These are phyloP conservation scores for Dendrolimus pini DNA, from an alignment of 2,888 invertebrate species.

Conservation along the genomic window DNA sequence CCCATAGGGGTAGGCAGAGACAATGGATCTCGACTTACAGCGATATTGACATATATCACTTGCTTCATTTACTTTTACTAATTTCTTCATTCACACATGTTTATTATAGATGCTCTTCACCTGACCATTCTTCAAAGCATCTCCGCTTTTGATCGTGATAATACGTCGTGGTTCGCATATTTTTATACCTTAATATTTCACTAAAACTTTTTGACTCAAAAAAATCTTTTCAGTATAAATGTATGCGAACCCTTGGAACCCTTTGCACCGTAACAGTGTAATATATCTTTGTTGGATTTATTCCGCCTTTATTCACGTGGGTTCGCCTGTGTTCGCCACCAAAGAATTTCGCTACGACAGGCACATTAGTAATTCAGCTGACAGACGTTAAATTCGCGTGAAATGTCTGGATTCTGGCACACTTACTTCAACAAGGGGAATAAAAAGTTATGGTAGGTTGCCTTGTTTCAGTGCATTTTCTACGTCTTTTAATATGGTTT, in stretches of 20 bases:
- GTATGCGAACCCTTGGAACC: background rate
- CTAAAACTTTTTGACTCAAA: background rate
- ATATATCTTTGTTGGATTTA: background rate
- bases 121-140: too few species aligned
- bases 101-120: too few species aligned
- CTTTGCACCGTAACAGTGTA: background rate
- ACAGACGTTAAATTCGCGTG: constrained; percentile 2
- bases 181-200: too few species aligned
- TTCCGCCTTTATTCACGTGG: background rate
- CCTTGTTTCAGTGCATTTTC: too few species aligned
- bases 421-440: background rate
- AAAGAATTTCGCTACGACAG: constrained; percentile 5
- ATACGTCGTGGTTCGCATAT: too few species aligned
- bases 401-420: background rate
- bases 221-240: background rate
- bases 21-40: too few species aligned
- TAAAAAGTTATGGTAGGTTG: background rate
- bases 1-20: too few species aligned
- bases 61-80: too few species aligned
- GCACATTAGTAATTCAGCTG: constrained; percentile 6
- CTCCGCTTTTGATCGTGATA: too few species aligned
- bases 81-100: too few species aligned
- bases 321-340: background rate
- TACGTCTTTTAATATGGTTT: too few species aligned
- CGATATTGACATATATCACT: too few species aligned